These are phyloP conservation scores for Calyptomena viridis DNA, from an alignment of 2,113 vertebrate genomes.

Conservation along the genomic window DNA sequence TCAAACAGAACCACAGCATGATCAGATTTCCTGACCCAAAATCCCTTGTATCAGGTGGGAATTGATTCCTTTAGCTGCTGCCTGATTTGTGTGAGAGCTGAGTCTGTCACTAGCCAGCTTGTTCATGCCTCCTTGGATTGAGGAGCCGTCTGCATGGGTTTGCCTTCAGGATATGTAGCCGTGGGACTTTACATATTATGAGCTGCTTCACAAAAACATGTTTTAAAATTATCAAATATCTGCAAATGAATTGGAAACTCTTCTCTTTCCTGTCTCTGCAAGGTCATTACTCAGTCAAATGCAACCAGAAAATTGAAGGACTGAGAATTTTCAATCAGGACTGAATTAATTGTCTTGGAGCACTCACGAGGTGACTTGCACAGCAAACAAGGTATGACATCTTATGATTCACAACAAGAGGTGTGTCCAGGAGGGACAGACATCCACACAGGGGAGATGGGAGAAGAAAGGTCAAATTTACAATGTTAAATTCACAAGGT, in stretches of 20 bases:
- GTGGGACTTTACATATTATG: neutral
- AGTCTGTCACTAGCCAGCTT: neutral
- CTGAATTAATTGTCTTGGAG: neutral
- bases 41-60: neutral
- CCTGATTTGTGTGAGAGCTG: neutral
- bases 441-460: neutral
- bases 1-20: neutral
- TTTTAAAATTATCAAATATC: neutral
- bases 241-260: neutral
- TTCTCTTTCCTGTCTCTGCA: neutral
- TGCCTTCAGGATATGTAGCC: neutral
- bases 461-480: neutral
- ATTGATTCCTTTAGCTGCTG: neutral
- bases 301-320: neutral
- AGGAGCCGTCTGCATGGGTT: neutral
- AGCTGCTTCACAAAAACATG: neutral
- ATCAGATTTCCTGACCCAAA: neutral
- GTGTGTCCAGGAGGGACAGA: neutral
- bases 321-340: neutral
- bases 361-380: neutral
- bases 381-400: neutral
- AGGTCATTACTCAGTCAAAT: neutral
- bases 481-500: neutral
- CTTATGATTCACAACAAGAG: neutral
- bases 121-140: neutral